A percentile compares a stretch with the other conserved stretches of the same genome.
Conservation (phyloP, 2,888 invertebrate genomes). For the Sphaeridia pumilis region DNA sequence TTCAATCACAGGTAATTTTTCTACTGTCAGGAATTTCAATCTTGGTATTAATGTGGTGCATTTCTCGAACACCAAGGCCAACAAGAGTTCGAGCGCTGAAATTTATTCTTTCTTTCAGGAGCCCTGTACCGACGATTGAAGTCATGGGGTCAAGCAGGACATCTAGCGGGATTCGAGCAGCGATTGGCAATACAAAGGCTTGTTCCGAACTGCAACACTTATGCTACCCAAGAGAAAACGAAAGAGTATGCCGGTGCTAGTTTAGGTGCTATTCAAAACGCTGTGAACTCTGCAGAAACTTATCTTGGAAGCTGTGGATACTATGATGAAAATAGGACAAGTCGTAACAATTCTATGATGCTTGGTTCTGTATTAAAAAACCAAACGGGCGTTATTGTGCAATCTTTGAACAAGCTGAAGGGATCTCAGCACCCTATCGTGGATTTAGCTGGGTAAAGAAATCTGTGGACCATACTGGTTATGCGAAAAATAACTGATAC, state of each 20-base stretch:
- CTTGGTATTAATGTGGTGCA: no score
- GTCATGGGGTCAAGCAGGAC: not conserved
- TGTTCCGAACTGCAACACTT: not conserved
- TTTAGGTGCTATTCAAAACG: not conserved
- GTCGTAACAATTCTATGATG: not conserved
- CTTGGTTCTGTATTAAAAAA: slow-evolving; percentile 1
- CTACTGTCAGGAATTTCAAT: no score
- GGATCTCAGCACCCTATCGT: slow-evolving; percentile 10
- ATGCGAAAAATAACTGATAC: not conserved
- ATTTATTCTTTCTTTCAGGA: not conserved
- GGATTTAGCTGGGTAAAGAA: slow-evolving; percentile 4
- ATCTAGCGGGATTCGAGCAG: not conserved
- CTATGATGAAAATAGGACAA: not conserved
- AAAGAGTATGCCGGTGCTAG: not conserved
- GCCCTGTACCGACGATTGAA: not conserved
- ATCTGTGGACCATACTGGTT: not conserved
- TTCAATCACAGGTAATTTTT: no score
- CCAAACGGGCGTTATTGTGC: slow-evolving; percentile 7
- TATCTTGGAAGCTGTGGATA: not conserved
- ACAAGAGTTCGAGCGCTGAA: no score
- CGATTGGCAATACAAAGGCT: no score
- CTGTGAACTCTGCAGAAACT: not conserved
- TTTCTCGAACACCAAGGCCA: no score
- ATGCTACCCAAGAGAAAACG: not conserved
- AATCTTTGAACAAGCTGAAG: slow-evolving; percentile 1